phyloP scores from a whole-genome alignment of 2,113 vertebrate genomes.

The Lanius collurio region DNA sequence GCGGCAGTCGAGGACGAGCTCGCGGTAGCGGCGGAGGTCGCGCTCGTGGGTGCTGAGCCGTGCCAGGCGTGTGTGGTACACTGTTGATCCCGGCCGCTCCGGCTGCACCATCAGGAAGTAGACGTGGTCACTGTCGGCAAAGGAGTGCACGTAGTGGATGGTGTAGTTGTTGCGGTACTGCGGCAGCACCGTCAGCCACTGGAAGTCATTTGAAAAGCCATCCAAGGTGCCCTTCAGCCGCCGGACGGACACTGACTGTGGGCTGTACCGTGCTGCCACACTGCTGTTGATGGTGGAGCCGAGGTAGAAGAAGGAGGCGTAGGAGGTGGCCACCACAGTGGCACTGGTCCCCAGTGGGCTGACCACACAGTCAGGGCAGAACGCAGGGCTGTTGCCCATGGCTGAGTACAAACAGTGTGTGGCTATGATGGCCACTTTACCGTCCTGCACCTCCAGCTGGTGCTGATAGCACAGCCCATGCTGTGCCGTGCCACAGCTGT shows the following conservation, averaged over 20 bases:
- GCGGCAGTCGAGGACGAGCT: conserved; percentile 87
- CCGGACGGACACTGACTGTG: conserved; percentile 86
- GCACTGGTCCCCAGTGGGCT: conserved; percentile 88
- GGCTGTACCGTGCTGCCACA: conserved; percentile 79
- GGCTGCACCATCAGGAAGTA: conserved; percentile 91
- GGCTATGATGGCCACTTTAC: not conserved
- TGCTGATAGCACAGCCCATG: conserved; percentile 89
- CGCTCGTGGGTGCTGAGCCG: conserved; percentile 76
- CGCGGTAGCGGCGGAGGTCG: conserved; percentile 83
- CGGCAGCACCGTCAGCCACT: conserved; percentile 82
- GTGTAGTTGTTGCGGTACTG: conserved; percentile 75
- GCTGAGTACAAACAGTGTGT: conserved; percentile 79
- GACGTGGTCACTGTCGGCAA: conserved; percentile 77
- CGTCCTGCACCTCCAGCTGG: conserved; percentile 18
- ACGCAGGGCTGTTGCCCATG: conserved; percentile 67
- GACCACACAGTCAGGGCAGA: conserved; percentile 89
- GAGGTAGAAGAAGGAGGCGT: conserved; percentile 84
- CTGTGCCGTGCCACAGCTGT: conserved; percentile 85
- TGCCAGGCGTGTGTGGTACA: conserved; percentile 83
- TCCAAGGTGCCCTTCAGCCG: conserved; percentile 82
- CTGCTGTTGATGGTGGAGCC: conserved; percentile 82
- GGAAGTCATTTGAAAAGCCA: conserved; percentile 80
- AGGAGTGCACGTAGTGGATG: conserved; percentile 89
- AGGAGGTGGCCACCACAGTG: conserved; percentile 80
- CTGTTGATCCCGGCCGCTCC: conserved; percentile 16